These are phyloP conservation scores for Sylvilagus bachmani DNA, from an alignment of 2,113 vertebrate species.

Conservation along the genomic window DNA sequence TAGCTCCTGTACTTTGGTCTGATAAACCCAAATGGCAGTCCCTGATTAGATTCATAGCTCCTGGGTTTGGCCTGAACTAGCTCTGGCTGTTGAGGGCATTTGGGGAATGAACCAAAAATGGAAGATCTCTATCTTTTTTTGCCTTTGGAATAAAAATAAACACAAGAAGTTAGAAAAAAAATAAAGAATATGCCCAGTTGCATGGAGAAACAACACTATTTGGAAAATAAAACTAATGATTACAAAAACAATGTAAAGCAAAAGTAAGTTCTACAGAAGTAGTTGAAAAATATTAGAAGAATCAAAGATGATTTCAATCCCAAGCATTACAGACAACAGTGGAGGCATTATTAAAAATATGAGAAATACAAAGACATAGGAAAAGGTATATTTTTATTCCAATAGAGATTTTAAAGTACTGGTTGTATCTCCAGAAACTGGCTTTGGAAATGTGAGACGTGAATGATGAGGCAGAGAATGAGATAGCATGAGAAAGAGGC, in stretches of 20 bases:
- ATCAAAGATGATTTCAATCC: neutral
- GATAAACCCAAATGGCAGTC: too few relatives aligned
- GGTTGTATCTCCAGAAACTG: neutral
- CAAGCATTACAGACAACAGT: neutral
- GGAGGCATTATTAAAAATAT: neutral
- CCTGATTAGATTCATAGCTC: too few relatives aligned
- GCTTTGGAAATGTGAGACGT: neutral
- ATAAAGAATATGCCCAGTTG: neutral
- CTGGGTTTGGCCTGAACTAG: too few relatives aligned
- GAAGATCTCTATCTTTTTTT: too few relatives aligned
- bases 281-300: neutral
- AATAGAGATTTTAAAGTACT: neutral
- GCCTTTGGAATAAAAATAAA: too few relatives aligned
- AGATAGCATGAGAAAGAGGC: neutral
- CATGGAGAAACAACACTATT: neutral
- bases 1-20: too few relatives aligned
- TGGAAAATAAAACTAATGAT: neutral
- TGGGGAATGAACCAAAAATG: too few relatives aligned
- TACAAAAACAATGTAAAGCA: neutral
- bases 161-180: too few relatives aligned
- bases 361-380: neutral
- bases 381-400: neutral
- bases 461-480: neutral
- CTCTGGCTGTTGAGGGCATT: too few relatives aligned
- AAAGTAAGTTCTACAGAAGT: neutral